These are phyloP conservation scores for Pseudoips prasinana DNA, from an alignment of 2,888 invertebrate genomes.

Conservation along the genomic window DNA sequence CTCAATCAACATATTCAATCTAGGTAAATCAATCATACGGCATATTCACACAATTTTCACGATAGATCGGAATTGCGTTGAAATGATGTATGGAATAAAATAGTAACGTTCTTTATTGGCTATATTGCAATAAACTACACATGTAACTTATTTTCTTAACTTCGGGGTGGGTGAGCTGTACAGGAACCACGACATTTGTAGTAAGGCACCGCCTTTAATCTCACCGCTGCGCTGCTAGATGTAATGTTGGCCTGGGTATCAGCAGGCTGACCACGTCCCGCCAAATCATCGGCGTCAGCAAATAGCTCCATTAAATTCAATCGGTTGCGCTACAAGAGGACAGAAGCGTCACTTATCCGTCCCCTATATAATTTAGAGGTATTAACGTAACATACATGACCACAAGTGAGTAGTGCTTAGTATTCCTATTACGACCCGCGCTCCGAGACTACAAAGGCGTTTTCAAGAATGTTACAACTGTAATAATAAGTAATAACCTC, in stretches of 20 bases:
- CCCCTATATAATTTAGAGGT: constrained; percentile 67
- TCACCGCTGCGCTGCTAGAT: constrained; percentile 40
- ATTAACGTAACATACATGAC: constrained; percentile 50
- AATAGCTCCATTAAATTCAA: constrained; percentile 75
- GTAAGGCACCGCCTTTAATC: constrained; percentile 36
- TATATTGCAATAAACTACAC: neutral
- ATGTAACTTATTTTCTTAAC: constrained; percentile 11
- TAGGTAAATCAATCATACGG: too few relatives aligned
- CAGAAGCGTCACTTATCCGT: constrained; percentile 63
- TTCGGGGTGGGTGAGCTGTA: constrained; percentile 12
- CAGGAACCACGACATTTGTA: constrained; percentile 29
- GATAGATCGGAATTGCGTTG: too few relatives aligned
- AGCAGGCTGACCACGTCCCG: constrained; percentile 53
- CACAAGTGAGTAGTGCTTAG: constrained; percentile 40
- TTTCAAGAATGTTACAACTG: constrained; percentile 20
- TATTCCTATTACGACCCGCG: constrained; percentile 49
- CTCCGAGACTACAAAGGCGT: constrained; percentile 12
- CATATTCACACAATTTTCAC: too few relatives aligned
- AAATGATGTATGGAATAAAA: neutral
- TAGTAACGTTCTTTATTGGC: too few relatives aligned
- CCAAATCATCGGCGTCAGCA: constrained; percentile 59
- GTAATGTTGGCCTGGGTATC: constrained; percentile 36
- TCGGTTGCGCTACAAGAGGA: constrained; percentile 50
- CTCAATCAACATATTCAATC: too few relatives aligned
- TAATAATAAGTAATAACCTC: constrained; percentile 27